These are phyloP conservation scores for Perdix hodgsoniae DNA, from an alignment of 2,797 vertebrate genomes.

Conservation along the genomic window DNA sequence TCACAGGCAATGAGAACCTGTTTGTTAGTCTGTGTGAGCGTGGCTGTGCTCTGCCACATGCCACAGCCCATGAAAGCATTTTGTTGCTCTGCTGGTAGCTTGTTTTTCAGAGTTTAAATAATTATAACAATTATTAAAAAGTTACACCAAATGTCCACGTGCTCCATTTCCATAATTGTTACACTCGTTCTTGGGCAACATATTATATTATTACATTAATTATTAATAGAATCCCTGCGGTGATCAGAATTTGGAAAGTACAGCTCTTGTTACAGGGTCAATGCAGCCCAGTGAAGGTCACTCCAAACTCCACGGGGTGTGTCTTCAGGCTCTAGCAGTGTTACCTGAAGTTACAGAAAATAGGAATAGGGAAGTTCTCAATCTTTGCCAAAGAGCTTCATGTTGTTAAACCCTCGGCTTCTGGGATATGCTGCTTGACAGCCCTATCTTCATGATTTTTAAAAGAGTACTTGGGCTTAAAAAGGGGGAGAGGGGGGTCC, in stretches of 20 bases:
- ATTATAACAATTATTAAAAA: not conserved
- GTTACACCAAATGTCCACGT: not conserved
- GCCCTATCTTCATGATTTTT: not conserved
- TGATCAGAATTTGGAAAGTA: not conserved
- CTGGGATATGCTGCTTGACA: slow-evolving; percentile 47
- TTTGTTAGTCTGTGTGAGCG: not conserved
- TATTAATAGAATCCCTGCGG: not conserved
- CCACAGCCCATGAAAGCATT: not conserved
- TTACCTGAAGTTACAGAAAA: slow-evolving; percentile 50
- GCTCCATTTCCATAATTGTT: not conserved
- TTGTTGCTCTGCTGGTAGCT: not conserved
- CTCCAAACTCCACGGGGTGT: not conserved
- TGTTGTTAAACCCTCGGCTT: slow-evolving; percentile 11
- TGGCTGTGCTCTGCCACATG: fast-evolving
- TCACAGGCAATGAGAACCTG: fast-evolving
- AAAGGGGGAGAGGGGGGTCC: not conserved
- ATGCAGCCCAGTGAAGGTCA: not conserved
- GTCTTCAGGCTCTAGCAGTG: slow-evolving; percentile 15
- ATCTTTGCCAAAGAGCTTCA: slow-evolving; percentile 38
- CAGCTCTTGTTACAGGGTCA: not conserved
- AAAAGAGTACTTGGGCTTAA: not conserved
- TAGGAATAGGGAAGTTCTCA: not conserved
- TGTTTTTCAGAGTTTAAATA: not conserved
- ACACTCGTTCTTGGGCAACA: fast-evolving
- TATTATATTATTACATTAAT: not conserved